Base-by-base conservation (phyloP, 2,113 vertebrate genomes). In the Myocastor coypus region DNA sequence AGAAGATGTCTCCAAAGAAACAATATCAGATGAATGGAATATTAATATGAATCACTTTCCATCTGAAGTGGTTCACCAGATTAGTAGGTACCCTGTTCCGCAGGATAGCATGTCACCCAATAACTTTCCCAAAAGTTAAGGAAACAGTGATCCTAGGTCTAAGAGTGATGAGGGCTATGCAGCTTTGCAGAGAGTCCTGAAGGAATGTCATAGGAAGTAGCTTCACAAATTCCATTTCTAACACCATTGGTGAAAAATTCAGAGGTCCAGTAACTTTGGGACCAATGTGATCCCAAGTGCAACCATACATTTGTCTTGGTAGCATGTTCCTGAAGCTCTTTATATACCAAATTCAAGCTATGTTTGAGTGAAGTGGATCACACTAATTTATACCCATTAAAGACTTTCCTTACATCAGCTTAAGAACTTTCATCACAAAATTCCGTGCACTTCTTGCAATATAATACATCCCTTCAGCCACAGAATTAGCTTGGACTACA, bases 141-240 rank as follows among this genome's bases (percentile, higher is more conserved):
- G 99, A 99, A 97, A 99, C 99, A 3, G 99, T 99, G 17, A 99
- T 98, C 11, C 98, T 99, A 0, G 99, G 99, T 93, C 98, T 99
- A 91, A 98, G 99, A 89, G 99, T 99, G 77, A 99, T 99, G 95
- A 99, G 99, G 97, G 99, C 99, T 57, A 99, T 99, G 98, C 99
- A 99, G 97, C 98, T 99, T 1, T 99, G 99, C 97, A 99, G 99
- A 52, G 99, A 99, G 50, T 99, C 98, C 14, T 99, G 99, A 99
- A 99, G 99, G 99, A 99, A 99, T 94, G 99, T 99, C 96, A 99
- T 99, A 99, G 99, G 99, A 83, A 99, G 99, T 98, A 99, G 99
- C 95, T 99, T 99, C 97, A 99, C 99, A 97, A 99, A 99, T 97
- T 98, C 99, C 98, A 98, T 99, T 99, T 97, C 98, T 99, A 96